phyloP scores from a whole-genome alignment of 2,113 vertebrate species.

The Cranoglanis bouderius region DNA sequence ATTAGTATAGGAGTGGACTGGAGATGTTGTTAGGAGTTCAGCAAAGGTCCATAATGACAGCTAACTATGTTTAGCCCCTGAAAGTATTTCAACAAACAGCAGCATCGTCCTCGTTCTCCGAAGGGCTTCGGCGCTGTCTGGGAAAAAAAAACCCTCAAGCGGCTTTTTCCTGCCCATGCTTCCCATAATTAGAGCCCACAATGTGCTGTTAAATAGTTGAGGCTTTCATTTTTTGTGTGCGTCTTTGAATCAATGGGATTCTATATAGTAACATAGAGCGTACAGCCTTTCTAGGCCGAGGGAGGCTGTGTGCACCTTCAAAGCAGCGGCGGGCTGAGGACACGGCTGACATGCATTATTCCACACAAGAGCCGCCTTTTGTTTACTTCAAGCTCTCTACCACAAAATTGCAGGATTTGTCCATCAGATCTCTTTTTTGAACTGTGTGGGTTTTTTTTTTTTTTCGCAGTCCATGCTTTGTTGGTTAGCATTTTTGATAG shows the following conservation, averaged over 20 bases:
- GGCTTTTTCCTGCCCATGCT: conserved; percentile 68
- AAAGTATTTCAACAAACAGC: conserved; percentile 73
- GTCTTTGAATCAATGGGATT: conserved; percentile 74
- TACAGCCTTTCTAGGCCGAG: conserved; percentile 60
- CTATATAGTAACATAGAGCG: conserved; percentile 71
- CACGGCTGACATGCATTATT: conserved; percentile 74
- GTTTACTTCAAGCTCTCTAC: conserved; percentile 72
- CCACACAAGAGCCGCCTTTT: conserved; percentile 73
- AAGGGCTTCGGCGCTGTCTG: conserved; percentile 65
- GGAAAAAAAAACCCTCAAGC: conserved; percentile 72
- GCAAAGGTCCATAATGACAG: conserved; percentile 72
- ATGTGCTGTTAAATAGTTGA: conserved; percentile 78
- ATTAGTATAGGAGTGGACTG: conserved; percentile 64
- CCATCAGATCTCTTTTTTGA: conserved; percentile 57
- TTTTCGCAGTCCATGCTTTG: conserved; percentile 11
- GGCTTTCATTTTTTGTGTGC: conserved; percentile 62
- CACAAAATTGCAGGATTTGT: conserved; percentile 75
- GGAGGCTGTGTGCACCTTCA: conserved; percentile 62
- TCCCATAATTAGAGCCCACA: conserved; percentile 76
- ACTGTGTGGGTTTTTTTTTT: neutral
- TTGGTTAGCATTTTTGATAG: conserved; percentile 22
- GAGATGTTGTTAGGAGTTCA: conserved; percentile 54
- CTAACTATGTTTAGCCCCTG: conserved; percentile 74
- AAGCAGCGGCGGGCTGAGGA: conserved; percentile 67
- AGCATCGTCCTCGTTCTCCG: conserved; percentile 67